Evolutionary conservation across 2,888 invertebrate genomes (phyloP), one percentile per base, ranked within the genome.

Genomic region (Mimachlamys varia): DNA sequence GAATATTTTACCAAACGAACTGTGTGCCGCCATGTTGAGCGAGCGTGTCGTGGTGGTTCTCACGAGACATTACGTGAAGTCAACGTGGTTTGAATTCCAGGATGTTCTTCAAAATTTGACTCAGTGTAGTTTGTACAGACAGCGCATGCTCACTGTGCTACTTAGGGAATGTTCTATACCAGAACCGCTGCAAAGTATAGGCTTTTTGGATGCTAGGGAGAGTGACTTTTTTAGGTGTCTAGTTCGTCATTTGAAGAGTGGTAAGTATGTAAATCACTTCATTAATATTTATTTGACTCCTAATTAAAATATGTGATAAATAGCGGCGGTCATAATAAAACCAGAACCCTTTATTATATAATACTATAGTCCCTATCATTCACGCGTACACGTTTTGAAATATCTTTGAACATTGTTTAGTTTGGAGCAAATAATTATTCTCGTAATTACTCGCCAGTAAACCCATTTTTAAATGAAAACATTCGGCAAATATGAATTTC

Each of bases 21-120:
- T 96, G 58, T 95, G 95, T 92, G 94, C 95, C 0, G 94, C 95
- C 10, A 96, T 95, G 95, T 93, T 96, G 49, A 95, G 96, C 92
- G 95, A 95, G 88, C 92, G 95, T 12, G 94, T 95, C 0, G 94
- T 96, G 10, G 92, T 96, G 62, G 95, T 95, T 5, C 92, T 96
- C 22, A 94, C 95, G 89, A 92, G 92, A 12, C 91, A 90, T 55
- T 96, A 95, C 91, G 94, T 96, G 37, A 90, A 92, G 22, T 93
- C 93, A 15, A 93, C 94, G 12, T 96, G 96, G 96, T 89, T 88
- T n/a, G 93, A 93, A 13, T 95, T 95, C 58, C 95, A 95, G 92
- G 94, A 95, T 87, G 93, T 93, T 0, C 92, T 96, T 27, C 92
- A 94, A 88, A 95, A 95, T 89, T 92, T 95, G 89, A 95, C 95